These are phyloP conservation scores for Euspilapteryx auroguttella DNA, from an alignment of 2,888 invertebrate genomes.

Conservation along the genomic window DNA sequence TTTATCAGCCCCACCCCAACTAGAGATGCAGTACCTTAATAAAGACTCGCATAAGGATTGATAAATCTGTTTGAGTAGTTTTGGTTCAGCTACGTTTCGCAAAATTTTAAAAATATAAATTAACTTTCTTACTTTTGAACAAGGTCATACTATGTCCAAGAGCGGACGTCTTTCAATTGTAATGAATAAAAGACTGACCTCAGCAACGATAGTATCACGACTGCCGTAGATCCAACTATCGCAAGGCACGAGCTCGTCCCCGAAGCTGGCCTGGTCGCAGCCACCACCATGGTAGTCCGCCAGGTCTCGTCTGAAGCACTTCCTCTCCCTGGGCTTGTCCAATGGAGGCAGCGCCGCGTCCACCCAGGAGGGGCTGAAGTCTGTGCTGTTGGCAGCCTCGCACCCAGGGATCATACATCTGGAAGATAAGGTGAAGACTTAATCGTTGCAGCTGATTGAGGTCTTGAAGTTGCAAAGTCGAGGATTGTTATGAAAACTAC, in stretches of 20 bases:
- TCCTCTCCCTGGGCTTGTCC: slow-evolving; percentile 13
- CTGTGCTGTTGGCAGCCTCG: slow-evolving; percentile 28
- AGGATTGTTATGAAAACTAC: no score
- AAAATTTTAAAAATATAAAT: no score
- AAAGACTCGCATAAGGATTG: no score
- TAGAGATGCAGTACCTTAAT: no score
- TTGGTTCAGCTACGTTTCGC: no score
- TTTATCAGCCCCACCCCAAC: no score
- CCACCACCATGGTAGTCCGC: slow-evolving; percentile 12
- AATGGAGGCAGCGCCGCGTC: slow-evolving; percentile 17
- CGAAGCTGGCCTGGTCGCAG: slow-evolving; percentile 22
- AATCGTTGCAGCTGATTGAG: not conserved
- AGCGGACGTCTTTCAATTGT: no score
- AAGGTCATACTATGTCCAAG: no score
- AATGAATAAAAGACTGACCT: slow-evolving; percentile 23
- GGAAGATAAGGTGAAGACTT: slow-evolving; percentile 6
- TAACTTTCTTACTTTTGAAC: no score
- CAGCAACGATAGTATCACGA: slow-evolving; percentile 37
- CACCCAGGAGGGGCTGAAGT: slow-evolving; percentile 28
- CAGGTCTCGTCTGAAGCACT: slow-evolving; percentile 21
- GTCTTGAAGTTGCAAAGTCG: no score
- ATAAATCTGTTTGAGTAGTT: no score
- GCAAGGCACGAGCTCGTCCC: slow-evolving; percentile 24
- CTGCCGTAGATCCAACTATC: slow-evolving; percentile 37
- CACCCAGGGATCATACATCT: slow-evolving; percentile 47